Percentiles rank a stretch among this genome's conserved stretches.
Evolutionary conservation across 2,888 invertebrate species (phyloP).

Genomic region (Epistrophe eligans): DNA sequence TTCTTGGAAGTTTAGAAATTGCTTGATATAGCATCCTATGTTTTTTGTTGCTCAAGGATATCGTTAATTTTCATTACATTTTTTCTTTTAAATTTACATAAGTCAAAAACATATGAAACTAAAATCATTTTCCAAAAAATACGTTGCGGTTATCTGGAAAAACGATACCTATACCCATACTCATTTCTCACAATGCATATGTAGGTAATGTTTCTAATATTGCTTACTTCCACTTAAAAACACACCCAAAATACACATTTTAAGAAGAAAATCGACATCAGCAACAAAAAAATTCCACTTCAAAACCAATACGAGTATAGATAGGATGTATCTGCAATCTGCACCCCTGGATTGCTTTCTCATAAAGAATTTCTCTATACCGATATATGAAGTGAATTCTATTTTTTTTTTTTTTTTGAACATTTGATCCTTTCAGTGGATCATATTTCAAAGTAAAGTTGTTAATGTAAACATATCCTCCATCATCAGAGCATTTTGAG

Average conservation of each 20-base stretch:
- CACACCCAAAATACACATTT: slow-evolving; percentile 36
- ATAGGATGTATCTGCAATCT: neutral
- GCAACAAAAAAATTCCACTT: slow-evolving; percentile 19
- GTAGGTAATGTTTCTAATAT: neutral
- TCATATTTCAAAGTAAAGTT: slow-evolving; percentile 66
- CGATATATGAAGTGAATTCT: slow-evolving; percentile 12
- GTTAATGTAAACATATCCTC: slow-evolving; percentile 59
- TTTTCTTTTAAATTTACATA: neutral
- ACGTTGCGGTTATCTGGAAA: slow-evolving; percentile 20
- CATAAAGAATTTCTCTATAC: slow-evolving; percentile 3
- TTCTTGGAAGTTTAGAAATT: no score
- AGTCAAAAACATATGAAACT: neutral
- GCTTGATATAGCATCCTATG: no score
- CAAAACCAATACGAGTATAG: slow-evolving; percentile 12
- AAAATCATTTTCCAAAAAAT: neutral
- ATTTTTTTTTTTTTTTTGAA: slow-evolving; percentile 33
- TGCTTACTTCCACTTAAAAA: slow-evolving; percentile 49
- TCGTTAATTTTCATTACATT: no score
- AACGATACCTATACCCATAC: neutral
- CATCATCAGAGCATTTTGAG: slow-evolving; percentile 9
- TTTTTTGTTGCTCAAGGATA: no score
- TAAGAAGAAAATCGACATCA: slow-evolving; percentile 10
- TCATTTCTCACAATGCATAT: slow-evolving; percentile 1
- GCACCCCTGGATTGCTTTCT: slow-evolving; percentile 4
- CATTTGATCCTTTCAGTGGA: slow-evolving; percentile 57